Evolutionary conservation across 2,113 vertebrate species (phyloP).

Genomic region (Formicarius rufipectus): DNA sequence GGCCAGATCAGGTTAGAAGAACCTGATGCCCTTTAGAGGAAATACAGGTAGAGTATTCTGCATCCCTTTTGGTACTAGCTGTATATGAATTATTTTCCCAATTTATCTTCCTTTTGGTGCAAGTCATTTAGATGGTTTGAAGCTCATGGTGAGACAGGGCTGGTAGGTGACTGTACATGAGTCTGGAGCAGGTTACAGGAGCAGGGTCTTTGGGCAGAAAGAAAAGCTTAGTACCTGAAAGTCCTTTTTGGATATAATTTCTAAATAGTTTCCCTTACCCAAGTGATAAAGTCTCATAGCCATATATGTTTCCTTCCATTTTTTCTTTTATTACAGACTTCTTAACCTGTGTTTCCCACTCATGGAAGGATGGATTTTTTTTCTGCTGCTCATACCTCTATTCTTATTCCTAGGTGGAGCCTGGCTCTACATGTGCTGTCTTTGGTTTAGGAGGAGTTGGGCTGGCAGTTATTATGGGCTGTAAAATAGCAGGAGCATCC

Average conservation of each 20-base stretch:
- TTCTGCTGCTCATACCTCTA: neutral
- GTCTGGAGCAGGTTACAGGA: neutral
- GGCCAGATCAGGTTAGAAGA: neutral
- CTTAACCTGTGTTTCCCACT: neutral
- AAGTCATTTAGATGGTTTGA: neutral
- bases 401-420: conserved; percentile 71
- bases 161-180: neutral
- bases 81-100: neutral
- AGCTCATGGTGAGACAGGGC: neutral
- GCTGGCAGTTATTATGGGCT: conserved; percentile 81
- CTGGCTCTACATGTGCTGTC: conserved; percentile 77
- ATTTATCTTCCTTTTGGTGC: neutral
- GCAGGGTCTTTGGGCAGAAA: neutral
- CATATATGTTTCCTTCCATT: neutral
- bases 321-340: neutral
- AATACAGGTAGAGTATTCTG: neutral
- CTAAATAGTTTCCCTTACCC: neutral
- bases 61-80: neutral
- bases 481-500: conserved; percentile 78
- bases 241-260: neutral
- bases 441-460: conserved; percentile 84
- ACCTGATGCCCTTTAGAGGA: neutral
- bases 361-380: neutral
- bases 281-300: neutral
- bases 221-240: neutral